A percentile compares a stretch with the other conserved stretches of the same genome.
phyloP scores from a whole-genome alignment of 2,888 invertebrate species.

The Rhabditophanes sp. region DNA sequence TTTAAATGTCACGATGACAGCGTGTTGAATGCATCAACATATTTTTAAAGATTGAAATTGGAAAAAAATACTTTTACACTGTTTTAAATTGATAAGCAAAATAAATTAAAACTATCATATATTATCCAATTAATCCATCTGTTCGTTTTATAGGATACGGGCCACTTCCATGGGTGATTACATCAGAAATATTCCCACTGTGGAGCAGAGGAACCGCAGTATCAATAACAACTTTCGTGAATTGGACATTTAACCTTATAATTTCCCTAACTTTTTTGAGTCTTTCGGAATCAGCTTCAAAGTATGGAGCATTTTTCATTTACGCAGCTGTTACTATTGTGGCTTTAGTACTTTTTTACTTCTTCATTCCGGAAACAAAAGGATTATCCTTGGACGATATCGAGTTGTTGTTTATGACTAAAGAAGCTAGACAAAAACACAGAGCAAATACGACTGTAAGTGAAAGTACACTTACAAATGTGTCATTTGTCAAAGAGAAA shows the following conservation, averaged over 20 bases:
- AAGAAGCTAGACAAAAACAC: slow-evolving; percentile 13
- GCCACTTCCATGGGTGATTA: slow-evolving; percentile 52
- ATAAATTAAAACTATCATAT: no score
- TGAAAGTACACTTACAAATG: no score
- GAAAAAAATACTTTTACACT: no score
- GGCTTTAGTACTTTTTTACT: slow-evolving; percentile 47
- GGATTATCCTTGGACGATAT: slow-evolving; percentile 39
- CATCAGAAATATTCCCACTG: slow-evolving; percentile 51
- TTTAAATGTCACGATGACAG: no score
- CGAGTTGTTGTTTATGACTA: slow-evolving; percentile 36
- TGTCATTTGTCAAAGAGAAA: no score
- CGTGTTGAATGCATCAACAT: no score
- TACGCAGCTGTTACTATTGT: slow-evolving; percentile 49
- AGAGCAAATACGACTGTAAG: not conserved
- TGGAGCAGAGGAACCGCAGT: slow-evolving; percentile 50
- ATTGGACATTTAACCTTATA: slow-evolving; percentile 51
- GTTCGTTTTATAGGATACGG: slow-evolving; percentile 46
- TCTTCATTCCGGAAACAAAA: slow-evolving; percentile 51
- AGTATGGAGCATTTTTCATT: slow-evolving; percentile 47
- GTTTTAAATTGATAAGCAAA: no score
- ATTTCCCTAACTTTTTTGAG: slow-evolving; percentile 50
- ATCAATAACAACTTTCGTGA: slow-evolving; percentile 42
- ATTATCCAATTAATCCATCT: slow-evolving; percentile 44
- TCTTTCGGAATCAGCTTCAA: slow-evolving; percentile 26
- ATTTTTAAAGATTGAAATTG: no score